phyloP scores from a whole-genome alignment of 2,113 vertebrate species.

The Neomonachus schauinslandi region DNA sequence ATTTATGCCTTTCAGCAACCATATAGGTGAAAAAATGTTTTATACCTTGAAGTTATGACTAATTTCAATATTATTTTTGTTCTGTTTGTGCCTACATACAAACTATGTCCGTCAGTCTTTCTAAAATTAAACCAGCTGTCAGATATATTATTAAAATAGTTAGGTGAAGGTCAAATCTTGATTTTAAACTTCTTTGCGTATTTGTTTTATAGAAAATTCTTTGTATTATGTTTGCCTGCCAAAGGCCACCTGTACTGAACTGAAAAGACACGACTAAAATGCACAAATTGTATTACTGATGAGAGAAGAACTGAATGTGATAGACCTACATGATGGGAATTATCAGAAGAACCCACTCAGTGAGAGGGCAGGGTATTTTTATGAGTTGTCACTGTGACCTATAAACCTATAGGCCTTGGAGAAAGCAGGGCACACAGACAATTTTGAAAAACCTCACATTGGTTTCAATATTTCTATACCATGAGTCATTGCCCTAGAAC shows the following conservation, averaged over 20 bases:
- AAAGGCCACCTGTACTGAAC: neutral
- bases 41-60: neutral
- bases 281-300: neutral
- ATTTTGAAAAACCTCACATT: neutral
- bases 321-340: neutral
- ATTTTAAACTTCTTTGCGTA: neutral
- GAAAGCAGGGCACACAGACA: neutral
- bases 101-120: neutral
- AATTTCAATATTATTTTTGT: neutral
- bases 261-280: neutral
- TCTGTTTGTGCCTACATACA: neutral
- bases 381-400: neutral
- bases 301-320: neutral
- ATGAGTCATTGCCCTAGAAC: neutral
- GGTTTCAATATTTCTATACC: neutral
- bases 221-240: neutral
- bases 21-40: neutral
- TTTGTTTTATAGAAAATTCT: neutral
- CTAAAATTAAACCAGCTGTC: neutral
- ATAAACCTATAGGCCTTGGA: neutral
- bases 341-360: neutral
- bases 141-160: neutral
- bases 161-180: neutral
- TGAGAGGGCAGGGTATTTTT: neutral
- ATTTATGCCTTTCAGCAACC: conserved; percentile 61